These are phyloP conservation scores for Climacteris rufus DNA, from an alignment of 2,113 vertebrate genomes.

Conservation along the genomic window DNA sequence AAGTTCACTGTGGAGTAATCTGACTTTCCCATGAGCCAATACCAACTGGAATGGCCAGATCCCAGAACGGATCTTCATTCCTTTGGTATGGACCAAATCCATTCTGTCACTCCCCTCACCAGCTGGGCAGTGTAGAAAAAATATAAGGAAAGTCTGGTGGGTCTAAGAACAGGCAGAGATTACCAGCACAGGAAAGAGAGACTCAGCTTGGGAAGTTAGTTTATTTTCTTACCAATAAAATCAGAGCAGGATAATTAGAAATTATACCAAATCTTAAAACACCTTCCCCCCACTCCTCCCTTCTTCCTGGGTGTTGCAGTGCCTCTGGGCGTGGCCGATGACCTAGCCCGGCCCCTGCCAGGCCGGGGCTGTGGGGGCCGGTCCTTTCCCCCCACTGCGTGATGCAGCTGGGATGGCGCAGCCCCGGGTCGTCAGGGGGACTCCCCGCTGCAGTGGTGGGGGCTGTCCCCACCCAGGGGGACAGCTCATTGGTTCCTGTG, in stretches of 20 bases:
- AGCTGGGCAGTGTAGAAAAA: background rate
- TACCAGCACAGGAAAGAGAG: background rate
- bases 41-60: background rate
- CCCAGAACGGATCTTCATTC: background rate
- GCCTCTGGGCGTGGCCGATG: no score
- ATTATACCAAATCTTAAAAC: background rate
- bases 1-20: background rate
- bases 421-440: no score
- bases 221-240: background rate
- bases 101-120: background rate
- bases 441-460: no score
- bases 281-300: accelerated
- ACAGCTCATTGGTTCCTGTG: no score
- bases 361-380: no score
- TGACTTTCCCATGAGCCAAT: background rate
- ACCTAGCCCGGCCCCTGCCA: no score
- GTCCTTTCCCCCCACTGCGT: no score
- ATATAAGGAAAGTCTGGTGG: background rate
- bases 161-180: background rate
- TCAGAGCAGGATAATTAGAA: background rate
- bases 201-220: background rate
- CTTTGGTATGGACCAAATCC: background rate
- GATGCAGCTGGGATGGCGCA: no score
- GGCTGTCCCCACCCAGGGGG: no score
- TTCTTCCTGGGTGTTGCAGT: no score